Percentiles rank a stretch among this genome's conserved stretches.
phyloP scores from a whole-genome alignment of 2,888 invertebrate genomes.

The Chelonus formosanus region DNA sequence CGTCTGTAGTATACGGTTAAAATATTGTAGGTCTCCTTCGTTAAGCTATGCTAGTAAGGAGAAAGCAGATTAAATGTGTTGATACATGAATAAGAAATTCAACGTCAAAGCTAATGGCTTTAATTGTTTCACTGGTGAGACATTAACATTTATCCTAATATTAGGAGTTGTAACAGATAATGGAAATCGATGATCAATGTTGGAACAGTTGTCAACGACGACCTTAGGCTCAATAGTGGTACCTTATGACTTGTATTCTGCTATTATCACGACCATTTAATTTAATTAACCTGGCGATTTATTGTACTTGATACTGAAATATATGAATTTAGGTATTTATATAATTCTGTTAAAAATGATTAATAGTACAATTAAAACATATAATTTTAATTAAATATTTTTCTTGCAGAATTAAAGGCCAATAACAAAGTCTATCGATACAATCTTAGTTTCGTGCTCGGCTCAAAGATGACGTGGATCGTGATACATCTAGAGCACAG shows the following conservation, averaged over 20 bases:
- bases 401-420: no score
- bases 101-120: neutral
- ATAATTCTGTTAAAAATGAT: no score
- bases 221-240: constrained; percentile 14
- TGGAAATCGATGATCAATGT: constrained; percentile 21
- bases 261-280: constrained; percentile 23
- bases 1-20: no score
- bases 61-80: no score
- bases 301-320: neutral
- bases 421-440: neutral
- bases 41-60: no score
- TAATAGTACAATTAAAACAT: no score
- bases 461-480: neutral
- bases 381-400: no score
- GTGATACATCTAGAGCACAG: constrained; percentile 12
- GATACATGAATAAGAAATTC: no score
- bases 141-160: neutral
- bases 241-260: constrained; percentile 11
- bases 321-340: no score
- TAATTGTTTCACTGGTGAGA: neutral
- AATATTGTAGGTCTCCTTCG: no score
- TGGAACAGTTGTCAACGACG: constrained; percentile 10
- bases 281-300: constrained; percentile 20
- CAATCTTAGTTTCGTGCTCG: neutral
- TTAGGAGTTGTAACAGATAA: neutral